These are phyloP conservation scores for Rhynchomys soricoides DNA, from an alignment of 2,113 vertebrate species.

Conservation along the genomic window DNA sequence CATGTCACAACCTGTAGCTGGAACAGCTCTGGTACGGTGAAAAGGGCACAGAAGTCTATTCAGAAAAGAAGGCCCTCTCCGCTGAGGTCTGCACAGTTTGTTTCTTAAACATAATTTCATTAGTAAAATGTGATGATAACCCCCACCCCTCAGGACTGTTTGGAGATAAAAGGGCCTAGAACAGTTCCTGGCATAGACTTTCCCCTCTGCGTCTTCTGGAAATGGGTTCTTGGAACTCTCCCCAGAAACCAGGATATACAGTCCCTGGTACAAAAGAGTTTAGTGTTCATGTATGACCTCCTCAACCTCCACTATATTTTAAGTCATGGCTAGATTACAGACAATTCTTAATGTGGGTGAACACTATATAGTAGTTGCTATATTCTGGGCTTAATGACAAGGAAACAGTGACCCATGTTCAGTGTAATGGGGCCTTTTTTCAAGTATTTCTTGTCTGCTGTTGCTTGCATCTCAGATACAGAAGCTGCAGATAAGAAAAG, in stretches of 20 bases:
- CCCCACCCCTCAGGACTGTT: neutral
- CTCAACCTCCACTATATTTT: neutral
- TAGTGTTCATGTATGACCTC: neutral
- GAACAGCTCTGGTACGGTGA: neutral
- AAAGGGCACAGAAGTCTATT: neutral
- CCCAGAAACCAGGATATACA: neutral
- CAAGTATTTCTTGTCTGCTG: neutral
- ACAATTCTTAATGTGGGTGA: neutral
- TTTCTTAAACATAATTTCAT: neutral
- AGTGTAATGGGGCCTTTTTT: neutral
- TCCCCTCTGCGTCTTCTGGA: neutral
- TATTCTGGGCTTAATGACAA: neutral
- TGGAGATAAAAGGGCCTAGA: constrained; percentile 18
- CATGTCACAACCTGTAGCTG: neutral
- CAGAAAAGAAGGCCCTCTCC: neutral
- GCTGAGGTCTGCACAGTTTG: neutral
- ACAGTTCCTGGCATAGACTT: neutral
- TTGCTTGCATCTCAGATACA: neutral
- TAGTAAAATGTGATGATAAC: constrained; percentile 15
- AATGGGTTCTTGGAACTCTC: neutral
- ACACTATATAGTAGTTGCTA: neutral
- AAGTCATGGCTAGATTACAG: neutral
- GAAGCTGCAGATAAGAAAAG: neutral
- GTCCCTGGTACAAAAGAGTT: neutral
- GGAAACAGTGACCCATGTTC: neutral